phyloP scores from a whole-genome alignment of 2,888 invertebrate genomes.

The Tridacna gigas region DNA sequence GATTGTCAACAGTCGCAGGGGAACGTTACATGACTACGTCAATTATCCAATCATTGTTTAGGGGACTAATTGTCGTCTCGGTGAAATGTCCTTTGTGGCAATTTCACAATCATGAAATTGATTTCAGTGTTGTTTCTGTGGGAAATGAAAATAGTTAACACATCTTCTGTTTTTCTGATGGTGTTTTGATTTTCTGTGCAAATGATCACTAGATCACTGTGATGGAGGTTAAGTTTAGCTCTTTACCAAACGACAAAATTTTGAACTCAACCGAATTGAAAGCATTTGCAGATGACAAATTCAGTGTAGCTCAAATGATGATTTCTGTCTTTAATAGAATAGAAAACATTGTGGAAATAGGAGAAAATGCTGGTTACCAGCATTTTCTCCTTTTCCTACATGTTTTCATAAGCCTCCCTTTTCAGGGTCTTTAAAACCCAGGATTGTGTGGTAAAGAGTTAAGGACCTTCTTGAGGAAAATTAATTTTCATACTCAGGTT shows the following conservation, averaged over 20 bases:
- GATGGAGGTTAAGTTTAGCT: too few species aligned
- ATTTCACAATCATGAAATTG: slow-evolving; percentile 14
- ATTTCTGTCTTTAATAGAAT: background rate
- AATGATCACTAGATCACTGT: background rate
- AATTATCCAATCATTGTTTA: slow-evolving; percentile 17
- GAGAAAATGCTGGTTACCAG: background rate
- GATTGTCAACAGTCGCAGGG: too few species aligned
- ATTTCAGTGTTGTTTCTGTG: slow-evolving; percentile 10
- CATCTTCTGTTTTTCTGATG: background rate
- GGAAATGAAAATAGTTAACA: slow-evolving; percentile 23
- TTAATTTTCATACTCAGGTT: too few species aligned
- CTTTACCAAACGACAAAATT: background rate
- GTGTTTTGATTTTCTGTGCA: background rate
- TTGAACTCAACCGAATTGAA: background rate
- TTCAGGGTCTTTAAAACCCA: background rate
- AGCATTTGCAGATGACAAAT: background rate
- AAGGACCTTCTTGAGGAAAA: too few species aligned
- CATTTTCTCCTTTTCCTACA: background rate
- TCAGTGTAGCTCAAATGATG: background rate
- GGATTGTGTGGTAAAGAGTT: background rate
- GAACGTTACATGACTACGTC: background rate
- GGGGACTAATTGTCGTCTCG: slow-evolving; percentile 10
- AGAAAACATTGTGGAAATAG: background rate
- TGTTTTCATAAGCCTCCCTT: background rate
- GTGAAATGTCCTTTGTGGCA: slow-evolving; percentile 18